A percentile compares a stretch with the other conserved stretches of the same genome.
These are phyloP conservation scores for Poeciliopsis retropinna DNA, from an alignment of 2,113 vertebrate species.

Conservation along the genomic window DNA sequence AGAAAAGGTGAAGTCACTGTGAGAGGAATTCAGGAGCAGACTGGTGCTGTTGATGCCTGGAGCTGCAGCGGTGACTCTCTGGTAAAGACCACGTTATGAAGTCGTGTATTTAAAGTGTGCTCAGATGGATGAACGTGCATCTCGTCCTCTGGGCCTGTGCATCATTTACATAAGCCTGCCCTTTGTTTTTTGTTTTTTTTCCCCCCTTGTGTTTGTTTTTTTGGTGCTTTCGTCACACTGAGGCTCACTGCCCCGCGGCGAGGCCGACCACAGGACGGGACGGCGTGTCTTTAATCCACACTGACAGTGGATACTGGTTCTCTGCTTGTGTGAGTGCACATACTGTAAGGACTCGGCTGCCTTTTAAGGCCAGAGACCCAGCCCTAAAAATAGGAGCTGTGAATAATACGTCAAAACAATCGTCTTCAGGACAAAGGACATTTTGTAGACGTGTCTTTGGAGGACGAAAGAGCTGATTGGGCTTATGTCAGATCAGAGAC, in stretches of 20 bases:
- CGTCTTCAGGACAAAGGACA: constrained; percentile 46
- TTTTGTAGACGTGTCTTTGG: constrained; percentile 14
- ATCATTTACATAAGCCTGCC: constrained; percentile 47
- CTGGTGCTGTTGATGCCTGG: constrained; percentile 23
- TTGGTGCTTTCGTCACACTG: constrained; percentile 24
- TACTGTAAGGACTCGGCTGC: constrained; percentile 47
- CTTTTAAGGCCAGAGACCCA: constrained; percentile 46
- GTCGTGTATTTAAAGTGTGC: constrained; percentile 24
- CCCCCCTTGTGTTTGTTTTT: not conserved
- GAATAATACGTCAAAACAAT: constrained; percentile 57
- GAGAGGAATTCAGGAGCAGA: constrained; percentile 11
- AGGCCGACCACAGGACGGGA: constrained; percentile 37
- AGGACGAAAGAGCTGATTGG: constrained; percentile 37
- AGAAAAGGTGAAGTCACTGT: not conserved
- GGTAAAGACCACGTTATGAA: constrained; percentile 34
- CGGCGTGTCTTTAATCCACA: constrained; percentile 33
- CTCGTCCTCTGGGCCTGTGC: constrained; percentile 32
- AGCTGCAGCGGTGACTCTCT: constrained; percentile 14
- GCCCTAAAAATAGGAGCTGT: constrained; percentile 58
- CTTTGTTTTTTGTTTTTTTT: constrained; percentile 16
- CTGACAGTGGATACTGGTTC: constrained; percentile 51
- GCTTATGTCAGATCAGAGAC: constrained; percentile 28
- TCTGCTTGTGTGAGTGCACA: constrained; percentile 40
- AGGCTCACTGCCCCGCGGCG: constrained; percentile 21
- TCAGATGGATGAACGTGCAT: constrained; percentile 13